A percentile compares a stretch with the other conserved stretches of the same genome.
phyloP scores from a whole-genome alignment of 2,113 vertebrate genomes.

The Tragelaphus strepsiceros region DNA sequence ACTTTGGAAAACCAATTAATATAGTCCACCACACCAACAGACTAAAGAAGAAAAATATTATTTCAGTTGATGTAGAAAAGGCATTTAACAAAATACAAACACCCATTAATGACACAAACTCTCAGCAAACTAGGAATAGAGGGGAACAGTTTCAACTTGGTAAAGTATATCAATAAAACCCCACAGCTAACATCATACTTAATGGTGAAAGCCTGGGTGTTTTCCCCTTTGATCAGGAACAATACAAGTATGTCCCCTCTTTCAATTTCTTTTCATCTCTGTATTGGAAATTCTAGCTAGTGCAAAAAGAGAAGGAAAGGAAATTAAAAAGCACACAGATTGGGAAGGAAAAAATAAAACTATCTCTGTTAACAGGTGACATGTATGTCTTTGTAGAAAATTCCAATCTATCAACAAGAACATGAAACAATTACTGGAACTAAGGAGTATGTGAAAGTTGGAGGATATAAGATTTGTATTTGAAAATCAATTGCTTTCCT shows the following conservation, averaged over 20 bases:
- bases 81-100: conserved; percentile 1
- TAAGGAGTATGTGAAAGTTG: conserved; percentile 10
- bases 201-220: background rate
- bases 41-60: conserved; percentile 8
- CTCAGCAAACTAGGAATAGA: background rate
- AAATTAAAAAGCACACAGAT: background rate
- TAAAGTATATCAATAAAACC: background rate
- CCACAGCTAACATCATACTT: background rate
- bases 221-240: background rate
- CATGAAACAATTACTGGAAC: background rate
- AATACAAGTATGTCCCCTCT: background rate
- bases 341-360: background rate
- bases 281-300: background rate
- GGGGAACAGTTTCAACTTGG: background rate
- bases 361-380: background rate
- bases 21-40: background rate
- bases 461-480: background rate
- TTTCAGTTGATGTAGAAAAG: conserved; percentile 4
- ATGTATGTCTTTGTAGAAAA: background rate
- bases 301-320: background rate
- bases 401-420: background rate
- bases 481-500: background rate
- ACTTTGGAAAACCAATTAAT: background rate
- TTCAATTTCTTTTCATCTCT: background rate
- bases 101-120: background rate